Evolutionary conservation across 2,888 invertebrate species (phyloP).

Genomic region (Omphaloscelis lunosa): DNA sequence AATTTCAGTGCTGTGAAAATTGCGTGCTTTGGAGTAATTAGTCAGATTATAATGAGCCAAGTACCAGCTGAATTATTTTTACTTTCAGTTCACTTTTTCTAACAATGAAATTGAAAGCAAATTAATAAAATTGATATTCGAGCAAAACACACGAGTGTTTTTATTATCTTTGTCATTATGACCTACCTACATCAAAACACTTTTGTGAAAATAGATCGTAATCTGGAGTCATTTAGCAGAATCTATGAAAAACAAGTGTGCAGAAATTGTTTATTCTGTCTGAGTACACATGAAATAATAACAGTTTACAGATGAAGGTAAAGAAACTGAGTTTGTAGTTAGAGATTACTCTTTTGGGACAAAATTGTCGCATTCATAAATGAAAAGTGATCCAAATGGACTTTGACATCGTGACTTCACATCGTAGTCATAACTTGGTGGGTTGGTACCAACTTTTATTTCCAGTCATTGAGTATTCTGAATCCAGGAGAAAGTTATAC

Average conservation of each 20-base stretch:
- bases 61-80: conserved; percentile 11
- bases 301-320: conserved; percentile 21
- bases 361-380: background rate
- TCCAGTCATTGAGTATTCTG: conserved; percentile 5
- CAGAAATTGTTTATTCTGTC: conserved; percentile 30
- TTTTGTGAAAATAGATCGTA: conserved; percentile 31
- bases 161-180: conserved; percentile 23
- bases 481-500: conserved; percentile 25
- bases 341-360: background rate
- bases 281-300: conserved; percentile 19
- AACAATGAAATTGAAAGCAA: conserved; percentile 13
- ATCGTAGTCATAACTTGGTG: background rate
- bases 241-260: conserved; percentile 34
- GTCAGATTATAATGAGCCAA: conserved; percentile 28
- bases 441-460: background rate
- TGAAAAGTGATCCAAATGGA: background rate
- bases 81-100: conserved; percentile 12
- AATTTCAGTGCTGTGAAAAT: conserved; percentile 33
- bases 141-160: background rate
- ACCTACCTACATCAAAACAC: conserved; percentile 42
- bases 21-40: conserved; percentile 49
- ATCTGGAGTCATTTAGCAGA: conserved; percentile 28
- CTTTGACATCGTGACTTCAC: background rate
- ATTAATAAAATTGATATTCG: background rate
- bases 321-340: background rate